Evolutionary conservation across 1,140 invertebrate genomes (phyloP), one percentile per base, ranked within the genome.

Genomic region (Neodiprion lecontei): DNA sequence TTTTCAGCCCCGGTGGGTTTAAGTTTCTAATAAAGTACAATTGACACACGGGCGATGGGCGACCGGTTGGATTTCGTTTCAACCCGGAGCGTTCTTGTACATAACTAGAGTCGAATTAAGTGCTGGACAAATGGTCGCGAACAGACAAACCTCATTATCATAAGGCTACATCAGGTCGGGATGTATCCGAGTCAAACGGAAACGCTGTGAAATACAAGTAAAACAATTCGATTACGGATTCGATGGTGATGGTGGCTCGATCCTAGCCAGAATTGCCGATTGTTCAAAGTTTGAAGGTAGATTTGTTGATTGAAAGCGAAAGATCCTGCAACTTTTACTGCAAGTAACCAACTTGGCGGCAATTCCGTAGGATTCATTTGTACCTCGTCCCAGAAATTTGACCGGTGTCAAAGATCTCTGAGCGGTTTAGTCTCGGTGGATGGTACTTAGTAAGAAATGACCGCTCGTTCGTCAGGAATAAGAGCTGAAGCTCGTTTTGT

Each of bases 1-100:
- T 61, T 61, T 61, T 61, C 53, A 61, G n/a, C 53, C 53, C 11
- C 53, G 8, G 53, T 61, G 53, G 53, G 53, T 61, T 61, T 61
- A 61, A 61, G 53, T 61, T 61, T 61, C 53, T 61, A 61, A 61
- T 61, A 61, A 61, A 61, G 53, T 61, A 61, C 53, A 61, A 61
- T 61, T 5, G 53, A 61, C 9, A 9, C 53, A 61, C n/a, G 53
- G 53, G 53, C 53, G 53, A 61, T 61, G 8, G 53, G 53, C 53
- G 53, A 61, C 53, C 53, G 53, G 9, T 61, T 17, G 53, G 53
- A 61, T 17, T 61, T 61, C n/a, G 53, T 61, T 61, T 61, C 53
- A 61, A 61, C 53, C 53, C 53, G 53, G n/a, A 61, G 53, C 53
- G 53, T 17, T 61, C n/a, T 9, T 9, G 4, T 40, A 40, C n/a